These are phyloP conservation scores for Galaxias olidus DNA, from an alignment of 2,797 vertebrate genomes.

Conservation along the genomic window DNA sequence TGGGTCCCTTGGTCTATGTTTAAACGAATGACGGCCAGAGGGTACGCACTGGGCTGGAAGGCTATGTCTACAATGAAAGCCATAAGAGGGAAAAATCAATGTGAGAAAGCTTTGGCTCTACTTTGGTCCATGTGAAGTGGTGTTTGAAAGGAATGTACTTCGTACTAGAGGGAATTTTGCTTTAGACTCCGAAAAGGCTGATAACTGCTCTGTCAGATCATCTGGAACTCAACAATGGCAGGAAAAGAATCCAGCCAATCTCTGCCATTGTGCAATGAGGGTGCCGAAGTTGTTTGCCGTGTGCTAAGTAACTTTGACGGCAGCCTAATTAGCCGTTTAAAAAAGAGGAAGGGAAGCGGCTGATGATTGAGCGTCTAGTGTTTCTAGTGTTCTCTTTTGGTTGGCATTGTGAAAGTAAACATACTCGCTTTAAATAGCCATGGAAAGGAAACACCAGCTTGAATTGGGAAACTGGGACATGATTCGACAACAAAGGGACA, in stretches of 20 bases:
- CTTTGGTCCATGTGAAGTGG: no score
- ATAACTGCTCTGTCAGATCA: no score
- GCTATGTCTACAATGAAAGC: neutral
- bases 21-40: conserved; percentile 17
- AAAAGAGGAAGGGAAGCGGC: conserved; percentile 57
- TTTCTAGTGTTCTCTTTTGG: conserved; percentile 52
- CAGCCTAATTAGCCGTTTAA: conserved; percentile 62
- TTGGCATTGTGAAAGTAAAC: conserved; percentile 25
- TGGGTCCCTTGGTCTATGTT: conserved; percentile 48
- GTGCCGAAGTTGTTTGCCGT: conserved; percentile 25
- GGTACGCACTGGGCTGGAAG: conserved; percentile 2
- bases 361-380: conserved; percentile 57
- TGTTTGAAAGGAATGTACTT: no score
- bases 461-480: conserved; percentile 15
- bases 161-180: no score
- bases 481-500: conserved; percentile 31
- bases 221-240: no score
- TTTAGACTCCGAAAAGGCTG: no score
- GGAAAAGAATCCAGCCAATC: no score
- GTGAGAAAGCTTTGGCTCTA: no score
- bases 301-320: conserved; percentile 50
- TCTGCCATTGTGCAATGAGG: conserved; percentile 22
- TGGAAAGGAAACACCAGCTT: conserved; percentile 18
- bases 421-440: conserved; percentile 41
- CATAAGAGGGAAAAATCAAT: no score